Evolutionary conservation across 23 tunicate genomes (phyloP).

Genomic region (Ciona savignyi): DNA sequence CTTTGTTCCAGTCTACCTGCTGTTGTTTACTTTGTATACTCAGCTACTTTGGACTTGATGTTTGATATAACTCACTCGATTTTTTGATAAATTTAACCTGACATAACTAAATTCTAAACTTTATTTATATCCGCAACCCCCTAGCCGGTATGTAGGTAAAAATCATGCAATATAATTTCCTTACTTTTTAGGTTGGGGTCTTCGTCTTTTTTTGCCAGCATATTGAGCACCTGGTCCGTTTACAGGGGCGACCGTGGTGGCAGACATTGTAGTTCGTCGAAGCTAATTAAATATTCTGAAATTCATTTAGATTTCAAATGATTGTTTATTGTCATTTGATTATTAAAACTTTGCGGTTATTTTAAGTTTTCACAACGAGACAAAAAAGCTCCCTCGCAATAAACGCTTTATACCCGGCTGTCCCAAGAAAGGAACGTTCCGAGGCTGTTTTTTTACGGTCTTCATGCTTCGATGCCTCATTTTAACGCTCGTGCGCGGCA

Average conservation of each 20-base stretch:
- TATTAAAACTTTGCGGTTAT: too few relatives aligned
- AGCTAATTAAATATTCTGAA: too few relatives aligned
- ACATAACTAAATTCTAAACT: too few relatives aligned
- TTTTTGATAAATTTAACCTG: too few relatives aligned
- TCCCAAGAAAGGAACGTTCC: background rate
- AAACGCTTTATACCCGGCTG: background rate
- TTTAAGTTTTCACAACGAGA: too few relatives aligned
- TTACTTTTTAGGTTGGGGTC: slow-evolving; percentile 61
- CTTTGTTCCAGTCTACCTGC: background rate
- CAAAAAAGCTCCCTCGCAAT: background rate
- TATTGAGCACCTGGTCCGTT: slow-evolving; percentile 34
- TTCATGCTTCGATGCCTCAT: background rate
- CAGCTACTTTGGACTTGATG: background rate
- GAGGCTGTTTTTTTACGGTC: background rate
- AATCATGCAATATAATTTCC: background rate
- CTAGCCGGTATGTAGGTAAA: too few relatives aligned
- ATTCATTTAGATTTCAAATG: too few relatives aligned
- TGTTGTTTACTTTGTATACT: background rate
- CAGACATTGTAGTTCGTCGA: background rate
- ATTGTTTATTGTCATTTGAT: too few relatives aligned
- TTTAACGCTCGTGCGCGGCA: background rate
- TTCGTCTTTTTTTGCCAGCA: slow-evolving; percentile 60
- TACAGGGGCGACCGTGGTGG: background rate
- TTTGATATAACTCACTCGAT: background rate
- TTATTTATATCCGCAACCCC: too few relatives aligned